phyloP scores from a whole-genome alignment of 2,113 vertebrate species.

The Cyanistes caeruleus region DNA sequence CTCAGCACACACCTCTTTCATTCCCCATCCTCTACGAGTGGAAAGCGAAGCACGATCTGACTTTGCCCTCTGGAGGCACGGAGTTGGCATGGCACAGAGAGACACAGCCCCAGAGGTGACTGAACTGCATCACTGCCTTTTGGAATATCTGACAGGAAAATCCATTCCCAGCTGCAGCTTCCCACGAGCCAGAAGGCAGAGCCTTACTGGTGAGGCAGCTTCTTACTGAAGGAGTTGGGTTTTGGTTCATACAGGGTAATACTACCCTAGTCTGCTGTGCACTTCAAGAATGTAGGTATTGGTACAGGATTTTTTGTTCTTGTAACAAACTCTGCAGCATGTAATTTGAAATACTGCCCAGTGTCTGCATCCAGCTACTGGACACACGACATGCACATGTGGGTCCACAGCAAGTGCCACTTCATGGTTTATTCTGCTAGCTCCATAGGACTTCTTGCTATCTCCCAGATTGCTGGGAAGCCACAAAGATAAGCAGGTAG shows the following conservation, averaged over 20 bases:
- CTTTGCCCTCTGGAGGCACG: conserved; percentile 67
- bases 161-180: neutral
- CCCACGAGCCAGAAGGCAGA: neutral
- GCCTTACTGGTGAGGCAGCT: neutral
- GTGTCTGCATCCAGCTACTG: neutral
- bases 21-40: neutral
- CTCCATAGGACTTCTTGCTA: neutral
- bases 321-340: neutral
- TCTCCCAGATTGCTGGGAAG: neutral
- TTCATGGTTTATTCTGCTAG: neutral
- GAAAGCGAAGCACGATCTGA: conserved; percentile 30
- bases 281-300: neutral
- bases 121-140: neutral
- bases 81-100: conserved; percentile 31
- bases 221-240: fast-evolving
- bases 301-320: neutral
- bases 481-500: neutral
- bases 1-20: neutral
- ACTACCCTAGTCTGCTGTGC: neutral
- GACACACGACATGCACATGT: fast-evolving
- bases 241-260: neutral
- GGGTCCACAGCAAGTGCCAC: neutral
- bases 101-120: neutral
- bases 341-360: neutral
- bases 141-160: neutral